Evolutionary conservation across 2,113 vertebrate species (phyloP).

Genomic region (Micronycteris hirsuta): DNA sequence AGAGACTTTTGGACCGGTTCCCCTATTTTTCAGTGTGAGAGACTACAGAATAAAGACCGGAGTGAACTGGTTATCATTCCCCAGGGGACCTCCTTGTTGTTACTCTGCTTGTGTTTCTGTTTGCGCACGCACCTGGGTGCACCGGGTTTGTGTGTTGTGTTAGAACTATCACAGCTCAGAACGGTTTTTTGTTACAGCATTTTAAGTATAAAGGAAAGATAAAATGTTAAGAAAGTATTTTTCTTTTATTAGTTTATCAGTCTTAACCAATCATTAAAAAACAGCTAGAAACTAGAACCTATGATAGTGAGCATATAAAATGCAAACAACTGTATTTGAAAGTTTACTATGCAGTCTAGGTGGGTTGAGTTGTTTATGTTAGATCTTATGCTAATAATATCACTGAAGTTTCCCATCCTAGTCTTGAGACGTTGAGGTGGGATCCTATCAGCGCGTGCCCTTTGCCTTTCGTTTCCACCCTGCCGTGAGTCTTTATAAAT

Average conservation of each 20-base stretch:
- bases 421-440: background rate
- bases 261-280: slow-evolving; percentile 2
- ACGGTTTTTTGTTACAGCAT: background rate
- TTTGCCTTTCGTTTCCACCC: slow-evolving; percentile 26
- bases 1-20: background rate
- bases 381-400: background rate
- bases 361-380: background rate
- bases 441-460: background rate
- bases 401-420: background rate
- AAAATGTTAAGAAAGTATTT: background rate
- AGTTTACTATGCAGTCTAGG: background rate
- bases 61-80: background rate
- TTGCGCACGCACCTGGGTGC: background rate
- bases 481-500: slow-evolving; percentile 41
- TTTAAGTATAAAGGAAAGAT: slow-evolving; percentile 21
- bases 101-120: background rate
- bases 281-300: background rate
- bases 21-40: background rate
- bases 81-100: background rate
- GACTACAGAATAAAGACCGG: background rate
- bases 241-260: background rate
- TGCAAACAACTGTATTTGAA: background rate
- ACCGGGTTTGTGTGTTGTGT: slow-evolving; percentile 5
- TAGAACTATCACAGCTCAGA: background rate
- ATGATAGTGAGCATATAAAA: background rate